Evolutionary conservation across 1,140 invertebrate genomes (phyloP).

Genomic region (Plodia interpunctella): DNA sequence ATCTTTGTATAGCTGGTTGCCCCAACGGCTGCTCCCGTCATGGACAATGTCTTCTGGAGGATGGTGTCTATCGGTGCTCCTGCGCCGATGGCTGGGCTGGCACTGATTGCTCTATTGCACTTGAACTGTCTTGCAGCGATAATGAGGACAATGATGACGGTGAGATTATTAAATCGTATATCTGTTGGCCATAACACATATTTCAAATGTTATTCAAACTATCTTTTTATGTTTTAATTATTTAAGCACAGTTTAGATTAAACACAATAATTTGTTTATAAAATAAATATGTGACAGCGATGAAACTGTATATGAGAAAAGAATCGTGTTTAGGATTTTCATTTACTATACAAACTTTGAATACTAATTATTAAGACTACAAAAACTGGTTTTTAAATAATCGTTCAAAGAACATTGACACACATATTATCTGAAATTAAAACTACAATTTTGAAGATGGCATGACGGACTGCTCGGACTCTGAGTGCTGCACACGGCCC

Average conservation of each 20-base stretch:
- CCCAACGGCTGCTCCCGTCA: slow-evolving; percentile 94
- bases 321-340: too few relatives aligned
- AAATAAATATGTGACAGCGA: too few relatives aligned
- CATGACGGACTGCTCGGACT: slow-evolving; percentile 97
- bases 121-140: slow-evolving; percentile 96
- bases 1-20: slow-evolving; percentile 90
- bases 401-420: too few relatives aligned
- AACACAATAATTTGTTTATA: too few relatives aligned
- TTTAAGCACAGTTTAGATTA: too few relatives aligned
- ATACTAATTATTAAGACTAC: too few relatives aligned
- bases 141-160: slow-evolving; percentile 97
- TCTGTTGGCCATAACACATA: too few relatives aligned
- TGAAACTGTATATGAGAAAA: too few relatives aligned
- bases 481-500: slow-evolving; percentile 92
- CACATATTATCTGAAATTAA: slow-evolving; percentile 47
- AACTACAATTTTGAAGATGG: slow-evolving; percentile 87
- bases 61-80: slow-evolving; percentile 93
- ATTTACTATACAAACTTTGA: too few relatives aligned
- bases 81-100: slow-evolving; percentile 96
- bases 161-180: slow-evolving; percentile 63
- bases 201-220: too few relatives aligned
- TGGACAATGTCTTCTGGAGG: slow-evolving; percentile 91
- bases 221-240: too few relatives aligned
- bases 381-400: too few relatives aligned
- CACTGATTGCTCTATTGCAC: slow-evolving; percentile 90